Conservation (phyloP, 1,140 invertebrate species). For the Procambarus clarkii region DNA sequence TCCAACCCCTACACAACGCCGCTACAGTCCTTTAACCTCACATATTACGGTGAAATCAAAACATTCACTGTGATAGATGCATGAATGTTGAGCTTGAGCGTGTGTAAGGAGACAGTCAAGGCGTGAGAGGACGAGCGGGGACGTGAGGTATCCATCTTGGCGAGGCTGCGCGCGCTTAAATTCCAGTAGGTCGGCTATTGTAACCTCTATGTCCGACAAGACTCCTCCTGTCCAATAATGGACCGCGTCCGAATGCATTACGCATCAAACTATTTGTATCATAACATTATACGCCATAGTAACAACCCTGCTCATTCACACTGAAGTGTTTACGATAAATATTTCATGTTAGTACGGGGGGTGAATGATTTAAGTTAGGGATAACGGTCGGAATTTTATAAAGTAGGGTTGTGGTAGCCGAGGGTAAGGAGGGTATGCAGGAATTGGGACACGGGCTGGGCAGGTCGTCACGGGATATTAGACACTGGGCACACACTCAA, state of each 20-base stretch:
- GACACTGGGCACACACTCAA: constrained; percentile 32
- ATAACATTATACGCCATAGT: background rate
- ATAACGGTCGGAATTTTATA: too few relatives aligned
- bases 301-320: background rate
- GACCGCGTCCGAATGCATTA: constrained; percentile 14
- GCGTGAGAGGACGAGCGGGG: background rate
- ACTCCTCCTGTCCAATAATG: background rate
- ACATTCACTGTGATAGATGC: background rate
- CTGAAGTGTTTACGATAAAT: background rate
- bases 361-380: too few relatives aligned
- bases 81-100: background rate
- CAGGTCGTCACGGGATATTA: constrained; percentile 24
- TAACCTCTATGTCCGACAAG: background rate
- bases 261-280: background rate
- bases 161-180: constrained; percentile 3
- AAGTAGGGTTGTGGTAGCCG: too few relatives aligned
- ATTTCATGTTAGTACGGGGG: too few relatives aligned
- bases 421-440: background rate
- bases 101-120: background rate
- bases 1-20: background rate
- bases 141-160: background rate
- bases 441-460: constrained; percentile 5
- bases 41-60: background rate
- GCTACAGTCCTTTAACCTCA: background rate
- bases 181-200: constrained; percentile 22